phyloP scores from a whole-genome alignment of 2,888 invertebrate species.

The Pedicia rivosa region DNA sequence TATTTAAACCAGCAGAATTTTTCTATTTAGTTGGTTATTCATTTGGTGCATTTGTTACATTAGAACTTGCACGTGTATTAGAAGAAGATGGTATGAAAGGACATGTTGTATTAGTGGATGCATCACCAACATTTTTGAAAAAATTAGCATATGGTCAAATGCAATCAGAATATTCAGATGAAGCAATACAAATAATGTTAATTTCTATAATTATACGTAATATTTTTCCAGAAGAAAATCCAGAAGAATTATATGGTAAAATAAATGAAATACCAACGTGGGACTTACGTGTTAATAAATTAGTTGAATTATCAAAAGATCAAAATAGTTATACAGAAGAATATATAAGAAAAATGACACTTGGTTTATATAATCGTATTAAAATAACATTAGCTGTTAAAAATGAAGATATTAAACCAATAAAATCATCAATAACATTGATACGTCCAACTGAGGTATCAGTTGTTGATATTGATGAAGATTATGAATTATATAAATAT shows the following conservation, averaged over 20 bases:
- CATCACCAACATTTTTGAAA: conserved; percentile 55
- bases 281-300: conserved; percentile 38
- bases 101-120: conserved; percentile 60
- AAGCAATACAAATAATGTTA: conserved; percentile 22
- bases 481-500: conserved; percentile 45
- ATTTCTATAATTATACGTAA: conserved; percentile 19
- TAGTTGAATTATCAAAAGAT: conserved; percentile 31
- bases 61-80: conserved; percentile 58
- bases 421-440: conserved; percentile 41
- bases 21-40: conserved; percentile 80
- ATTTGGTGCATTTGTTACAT: conserved; percentile 60
- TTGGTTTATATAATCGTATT: conserved; percentile 36
- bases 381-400: conserved; percentile 36
- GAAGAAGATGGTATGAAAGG: conserved; percentile 49
- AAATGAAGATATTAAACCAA: conserved; percentile 29
- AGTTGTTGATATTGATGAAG: conserved; percentile 38
- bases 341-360: conserved; percentile 28
- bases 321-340: conserved; percentile 27
- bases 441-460: conserved; percentile 45
- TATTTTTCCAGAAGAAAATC: conserved; percentile 24
- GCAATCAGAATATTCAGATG: conserved; percentile 19
- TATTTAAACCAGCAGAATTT: conserved; percentile 38
- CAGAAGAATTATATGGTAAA: conserved; percentile 23
- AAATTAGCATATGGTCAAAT: conserved; percentile 24
- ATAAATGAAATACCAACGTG: conserved; percentile 37